Conservation (phyloP, 2,113 vertebrate genomes). For the Trinectes maculatus region DNA sequence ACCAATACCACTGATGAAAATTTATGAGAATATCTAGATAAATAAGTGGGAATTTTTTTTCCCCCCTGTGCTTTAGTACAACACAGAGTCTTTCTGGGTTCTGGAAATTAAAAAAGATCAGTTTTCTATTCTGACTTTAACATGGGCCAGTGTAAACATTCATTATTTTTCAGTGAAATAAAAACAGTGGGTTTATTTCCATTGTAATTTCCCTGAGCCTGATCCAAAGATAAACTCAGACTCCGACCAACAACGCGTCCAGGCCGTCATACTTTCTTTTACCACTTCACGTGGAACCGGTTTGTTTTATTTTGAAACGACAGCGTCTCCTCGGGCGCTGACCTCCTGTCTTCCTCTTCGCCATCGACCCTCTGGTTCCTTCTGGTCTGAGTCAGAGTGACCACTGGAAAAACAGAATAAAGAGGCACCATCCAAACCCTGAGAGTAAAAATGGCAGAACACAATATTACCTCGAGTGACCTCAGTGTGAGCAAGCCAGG, state of each 20-base stretch:
- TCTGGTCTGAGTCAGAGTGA: constrained; percentile 52
- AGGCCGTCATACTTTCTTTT: neutral
- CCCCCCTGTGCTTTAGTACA: no score
- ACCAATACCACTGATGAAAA: no score
- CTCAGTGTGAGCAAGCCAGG: constrained; percentile 22
- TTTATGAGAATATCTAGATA: no score
- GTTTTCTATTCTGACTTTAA: neutral
- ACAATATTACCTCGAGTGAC: constrained; percentile 57
- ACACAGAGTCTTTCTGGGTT: no score
- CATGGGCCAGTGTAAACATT: neutral
- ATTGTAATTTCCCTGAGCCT: no score
- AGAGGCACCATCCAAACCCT: constrained; percentile 55
- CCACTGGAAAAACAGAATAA: constrained; percentile 71
- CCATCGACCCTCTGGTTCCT: constrained; percentile 51
- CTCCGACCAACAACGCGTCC: neutral
- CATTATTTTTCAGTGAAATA: neutral
- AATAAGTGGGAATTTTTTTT: no score
- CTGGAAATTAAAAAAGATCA: no score
- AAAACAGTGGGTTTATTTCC: no score
- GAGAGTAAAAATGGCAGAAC: constrained; percentile 55
- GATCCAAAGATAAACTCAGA: neutral
- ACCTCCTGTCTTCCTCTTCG: constrained; percentile 36
- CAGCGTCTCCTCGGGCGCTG: constrained; percentile 18
- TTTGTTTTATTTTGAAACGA: constrained; percentile 3
- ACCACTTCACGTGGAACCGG: constrained; percentile 5